phyloP scores from a whole-genome alignment of 1,140 invertebrate species.

The Lordiphosa collinella region DNA sequence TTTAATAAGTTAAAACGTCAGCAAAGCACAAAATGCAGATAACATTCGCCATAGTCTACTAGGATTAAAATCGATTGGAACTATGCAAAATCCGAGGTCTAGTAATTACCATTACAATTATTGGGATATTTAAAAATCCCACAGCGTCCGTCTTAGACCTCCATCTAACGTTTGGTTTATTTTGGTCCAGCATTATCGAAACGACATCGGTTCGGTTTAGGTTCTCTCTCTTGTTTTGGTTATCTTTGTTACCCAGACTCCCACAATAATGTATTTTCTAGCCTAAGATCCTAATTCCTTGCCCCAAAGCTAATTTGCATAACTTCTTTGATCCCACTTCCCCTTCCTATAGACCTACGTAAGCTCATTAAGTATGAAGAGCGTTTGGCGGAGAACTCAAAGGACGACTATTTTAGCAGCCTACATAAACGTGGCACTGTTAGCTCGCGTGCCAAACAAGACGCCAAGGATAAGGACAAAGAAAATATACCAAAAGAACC shows the following conservation, averaged over 20 bases:
- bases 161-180: too few relatives aligned
- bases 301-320: conserved; percentile 4
- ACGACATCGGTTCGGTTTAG: too few relatives aligned
- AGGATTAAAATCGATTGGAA: too few relatives aligned
- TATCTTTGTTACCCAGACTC: neutral
- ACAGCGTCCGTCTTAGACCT: too few relatives aligned
- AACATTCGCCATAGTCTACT: too few relatives aligned
- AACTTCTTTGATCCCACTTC: conserved; percentile 16
- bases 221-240: too few relatives aligned
- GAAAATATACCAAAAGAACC: conserved; percentile 14
- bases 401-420: conserved; percentile 45
- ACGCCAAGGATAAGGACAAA: conserved; percentile 22
- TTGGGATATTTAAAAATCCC: too few relatives aligned
- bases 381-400: conserved; percentile 42
- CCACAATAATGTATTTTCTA: conserved; percentile 4
- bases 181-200: neutral
- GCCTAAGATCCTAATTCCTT: neutral
- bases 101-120: too few relatives aligned
- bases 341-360: conserved; percentile 57
- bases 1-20: too few relatives aligned
- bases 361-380: conserved; percentile 77
- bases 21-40: too few relatives aligned
- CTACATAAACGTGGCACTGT: conserved; percentile 60
- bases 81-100: too few relatives aligned
- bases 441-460: conserved; percentile 69